These are phyloP conservation scores for Halcyon senegalensis DNA, from an alignment of 2,113 vertebrate genomes.

Conservation along the genomic window DNA sequence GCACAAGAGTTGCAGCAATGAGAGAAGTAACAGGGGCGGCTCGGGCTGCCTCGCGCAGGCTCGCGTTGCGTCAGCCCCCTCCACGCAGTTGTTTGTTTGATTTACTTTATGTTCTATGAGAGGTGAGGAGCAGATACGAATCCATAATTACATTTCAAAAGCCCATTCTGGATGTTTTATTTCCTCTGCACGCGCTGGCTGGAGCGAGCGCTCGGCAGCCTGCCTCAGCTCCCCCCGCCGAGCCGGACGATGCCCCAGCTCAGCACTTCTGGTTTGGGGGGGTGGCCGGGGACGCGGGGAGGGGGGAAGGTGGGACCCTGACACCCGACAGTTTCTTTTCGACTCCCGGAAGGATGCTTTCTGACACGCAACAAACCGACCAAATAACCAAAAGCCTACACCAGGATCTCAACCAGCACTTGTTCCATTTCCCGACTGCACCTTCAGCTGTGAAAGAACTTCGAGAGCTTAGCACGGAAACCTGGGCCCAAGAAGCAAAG, in stretches of 20 bases:
- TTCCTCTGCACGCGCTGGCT: neutral
- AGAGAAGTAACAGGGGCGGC: neutral
- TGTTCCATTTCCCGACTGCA: neutral
- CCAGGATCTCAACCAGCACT: neutral
- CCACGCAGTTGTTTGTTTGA: neutral
- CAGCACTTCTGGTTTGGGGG: neutral
- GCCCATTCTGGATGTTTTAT: slow-evolving; percentile 17
- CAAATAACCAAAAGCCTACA: neutral
- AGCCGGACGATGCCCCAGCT: neutral
- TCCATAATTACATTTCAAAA: slow-evolving; percentile 29
- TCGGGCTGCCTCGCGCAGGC: neutral
- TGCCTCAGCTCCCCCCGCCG: neutral
- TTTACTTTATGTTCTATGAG: neutral
- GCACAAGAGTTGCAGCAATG: neutral
- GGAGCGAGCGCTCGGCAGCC: neutral
- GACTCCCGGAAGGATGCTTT: neutral
- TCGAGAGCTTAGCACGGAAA: neutral
- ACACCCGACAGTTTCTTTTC: neutral
- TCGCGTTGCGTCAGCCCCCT: neutral
- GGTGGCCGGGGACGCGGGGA: fast-evolving
- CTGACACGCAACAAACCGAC: neutral
- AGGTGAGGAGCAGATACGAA: slow-evolving; percentile 16
- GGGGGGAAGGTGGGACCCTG: neutral
- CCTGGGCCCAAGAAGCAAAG: neutral
- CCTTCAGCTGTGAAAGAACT: neutral